Percentiles rank a stretch among this genome's conserved stretches.
Conservation (phyloP, 2,797 vertebrate genomes). For the Pantherophis vulpinus region DNA sequence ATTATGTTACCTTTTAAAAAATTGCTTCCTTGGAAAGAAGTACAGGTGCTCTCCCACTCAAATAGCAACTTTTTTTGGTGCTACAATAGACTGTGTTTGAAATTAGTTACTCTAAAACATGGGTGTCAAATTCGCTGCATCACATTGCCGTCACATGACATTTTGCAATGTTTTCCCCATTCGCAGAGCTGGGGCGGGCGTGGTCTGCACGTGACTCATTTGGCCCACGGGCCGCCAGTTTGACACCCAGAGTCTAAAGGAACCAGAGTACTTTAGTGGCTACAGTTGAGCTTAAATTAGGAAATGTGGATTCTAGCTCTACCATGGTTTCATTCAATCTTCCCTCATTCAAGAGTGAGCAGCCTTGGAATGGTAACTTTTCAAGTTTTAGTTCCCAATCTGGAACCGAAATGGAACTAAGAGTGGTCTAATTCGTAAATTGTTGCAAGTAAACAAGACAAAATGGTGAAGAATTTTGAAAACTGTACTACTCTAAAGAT, state of each 20-base stretch:
- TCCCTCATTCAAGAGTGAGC: neutral
- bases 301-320: neutral
- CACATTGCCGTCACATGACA: too few species aligned
- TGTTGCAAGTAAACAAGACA: neutral
- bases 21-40: conserved; percentile 49
- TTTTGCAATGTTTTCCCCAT: too few species aligned
- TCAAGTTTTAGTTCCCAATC: neutral
- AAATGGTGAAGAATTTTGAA: neutral
- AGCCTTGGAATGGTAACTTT: neutral
- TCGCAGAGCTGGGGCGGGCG: too few species aligned
- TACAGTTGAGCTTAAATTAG: neutral
- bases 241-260: neutral
- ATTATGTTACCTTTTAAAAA: neutral
- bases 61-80: conserved; percentile 44
- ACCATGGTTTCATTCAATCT: neutral
- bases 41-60: neutral
- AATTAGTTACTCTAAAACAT: conserved; percentile 28
- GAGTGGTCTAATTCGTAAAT: neutral
- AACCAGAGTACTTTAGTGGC: neutral
- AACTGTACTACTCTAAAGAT: neutral
- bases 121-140: too few species aligned
- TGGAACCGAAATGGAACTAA: neutral
- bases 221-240: too few species aligned
- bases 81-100: conserved; percentile 54
- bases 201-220: too few species aligned